Base-by-base conservation (phyloP, 2,888 invertebrate genomes). In the Salticus scenicus region DNA sequence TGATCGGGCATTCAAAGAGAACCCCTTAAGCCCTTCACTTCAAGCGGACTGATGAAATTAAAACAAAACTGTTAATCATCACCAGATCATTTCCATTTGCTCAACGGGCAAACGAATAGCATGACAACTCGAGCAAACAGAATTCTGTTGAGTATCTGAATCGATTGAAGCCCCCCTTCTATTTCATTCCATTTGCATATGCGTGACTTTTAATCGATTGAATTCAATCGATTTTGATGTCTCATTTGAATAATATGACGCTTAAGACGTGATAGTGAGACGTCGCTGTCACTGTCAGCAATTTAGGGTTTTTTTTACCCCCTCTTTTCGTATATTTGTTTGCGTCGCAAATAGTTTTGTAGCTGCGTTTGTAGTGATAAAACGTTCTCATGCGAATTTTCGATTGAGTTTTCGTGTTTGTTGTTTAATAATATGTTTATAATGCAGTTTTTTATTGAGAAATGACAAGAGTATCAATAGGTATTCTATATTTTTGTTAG, bases 201-300 rank as follows among this genome's bases (percentile, higher is more conserved):
- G 82, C 82, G 82, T 82, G 82, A 82, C 82, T 82, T 82, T 82
- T 82, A 82, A 82, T 82, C 82, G 82, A 82, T 82, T 80, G 57
- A 69, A 67, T 47, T 64, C 75, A 76, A 82, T 82, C 82, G 82
- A 82, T 82, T 82, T 70, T 76, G 82, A 82, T 75, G 64, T 82
- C 82, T 82, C 82, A 82, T 82, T 82, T 82, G 71, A 82, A 82
- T 82, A 82, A 82, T 75, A 64, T 51, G 57, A 63, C 73, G 41
- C 73, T 80, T 73, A 33, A 51, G 51, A 73, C 27, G 74, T 47
- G 57, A 1, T 27, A 74, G 75, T 71, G 75, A 75, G 75, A 75
- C 30, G 42, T 70, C 30, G 63, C 31, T 82, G 82, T 82, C 75
- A 71, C 14, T 31, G 31, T 51, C 20, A 8, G 64, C 17, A 66